A percentile compares a stretch with the other conserved stretches of the same genome.
Evolutionary conservation across 2,888 invertebrate genomes (phyloP).

Genomic region (Thecophora atra): DNA sequence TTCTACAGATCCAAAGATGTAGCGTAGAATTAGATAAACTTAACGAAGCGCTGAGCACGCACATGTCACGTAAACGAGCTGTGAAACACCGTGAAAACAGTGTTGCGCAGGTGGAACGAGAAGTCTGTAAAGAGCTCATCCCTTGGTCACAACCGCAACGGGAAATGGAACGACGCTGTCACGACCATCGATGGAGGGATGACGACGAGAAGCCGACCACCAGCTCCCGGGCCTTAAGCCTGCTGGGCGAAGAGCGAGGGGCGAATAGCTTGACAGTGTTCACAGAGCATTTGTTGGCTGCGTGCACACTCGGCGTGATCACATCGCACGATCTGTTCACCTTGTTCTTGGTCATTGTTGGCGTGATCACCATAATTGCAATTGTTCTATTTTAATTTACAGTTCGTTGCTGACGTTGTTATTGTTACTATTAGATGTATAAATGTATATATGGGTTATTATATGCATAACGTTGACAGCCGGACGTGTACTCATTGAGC

Average conservation of each 20-base stretch:
- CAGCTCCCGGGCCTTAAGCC: slow-evolving; percentile 48
- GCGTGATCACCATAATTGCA: slow-evolving; percentile 77
- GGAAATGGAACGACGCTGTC: neutral
- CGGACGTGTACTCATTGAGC: neutral
- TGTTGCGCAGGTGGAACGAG: neutral
- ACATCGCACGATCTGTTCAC: slow-evolving; percentile 79
- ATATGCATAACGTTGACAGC: neutral
- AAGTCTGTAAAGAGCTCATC: neutral
- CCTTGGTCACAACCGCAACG: slow-evolving; percentile 25
- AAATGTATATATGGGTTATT: slow-evolving; percentile 22
- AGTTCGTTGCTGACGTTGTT: slow-evolving; percentile 33
- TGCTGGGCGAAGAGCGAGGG: slow-evolving; percentile 58
- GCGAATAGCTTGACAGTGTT: slow-evolving; percentile 58
- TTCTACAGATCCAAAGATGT: slow-evolving; percentile 32
- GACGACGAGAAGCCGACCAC: slow-evolving; percentile 52
- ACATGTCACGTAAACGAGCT: slow-evolving; percentile 31
- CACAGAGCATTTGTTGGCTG: slow-evolving; percentile 76
- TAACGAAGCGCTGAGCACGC: slow-evolving; percentile 26
- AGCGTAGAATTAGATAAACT: slow-evolving; percentile 32
- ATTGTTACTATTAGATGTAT: slow-evolving; percentile 32
- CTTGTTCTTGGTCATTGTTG: slow-evolving; percentile 78
- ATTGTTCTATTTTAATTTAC: slow-evolving; percentile 63
- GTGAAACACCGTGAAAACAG: neutral
- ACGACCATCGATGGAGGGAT: no score
- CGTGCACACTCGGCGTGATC: slow-evolving; percentile 78